Evolutionary conservation across 2,797 vertebrate genomes (phyloP), one percentile per base, ranked within the genome.

Genomic region (Crocodylus rhombifer): DNA sequence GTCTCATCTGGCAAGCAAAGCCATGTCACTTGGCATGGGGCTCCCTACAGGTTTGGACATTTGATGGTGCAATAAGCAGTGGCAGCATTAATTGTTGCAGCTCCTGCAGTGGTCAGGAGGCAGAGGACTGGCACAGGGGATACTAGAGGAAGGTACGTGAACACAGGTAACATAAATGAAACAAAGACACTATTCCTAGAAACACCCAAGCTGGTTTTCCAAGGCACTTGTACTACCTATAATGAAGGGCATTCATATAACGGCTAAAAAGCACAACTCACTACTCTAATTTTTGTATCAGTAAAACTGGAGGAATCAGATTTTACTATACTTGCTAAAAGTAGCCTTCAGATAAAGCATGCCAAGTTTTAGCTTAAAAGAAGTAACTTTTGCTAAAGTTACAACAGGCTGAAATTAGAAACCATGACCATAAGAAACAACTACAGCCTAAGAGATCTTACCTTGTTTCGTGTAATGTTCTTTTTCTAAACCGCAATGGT

Each of bases 381-480:
- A 23, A 51, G 51, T 23, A 26, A 14, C 21, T 73, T 73, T 71
- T 73, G 36, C 23, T 26, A 73, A 42, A 73, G 69, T 73, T 51
- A 51, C 4, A 5, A 10, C 4, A 3, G 36, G 23, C 14, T 75
- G 55, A 84, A 58, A 82, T 65, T n/a, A 75, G 28, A 73, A 18
- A 8, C 73, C 57, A 21, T 71, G 58, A 65, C 91, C 77, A 26
- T 62, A 63, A 69, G 94, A 87, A 57, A 33, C 3, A 21, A 78
- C 51, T 14, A 1, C 7, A 30, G 28, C 7, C 12, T 77, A 26
- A 67, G 60, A 87, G 77, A 95, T 94, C 97, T 97, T 97, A 98
- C 98, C 97, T 98, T 0, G 97, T 98, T 93, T 98, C 97, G 62
- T 98, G 98, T 16, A 98, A 86, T 0, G 91, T 98, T 97, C 98